A percentile compares a stretch with the other conserved stretches of the same genome.
Evolutionary conservation across 1,140 invertebrate genomes (phyloP).

Genomic region (Matsumurasca onukii): DNA sequence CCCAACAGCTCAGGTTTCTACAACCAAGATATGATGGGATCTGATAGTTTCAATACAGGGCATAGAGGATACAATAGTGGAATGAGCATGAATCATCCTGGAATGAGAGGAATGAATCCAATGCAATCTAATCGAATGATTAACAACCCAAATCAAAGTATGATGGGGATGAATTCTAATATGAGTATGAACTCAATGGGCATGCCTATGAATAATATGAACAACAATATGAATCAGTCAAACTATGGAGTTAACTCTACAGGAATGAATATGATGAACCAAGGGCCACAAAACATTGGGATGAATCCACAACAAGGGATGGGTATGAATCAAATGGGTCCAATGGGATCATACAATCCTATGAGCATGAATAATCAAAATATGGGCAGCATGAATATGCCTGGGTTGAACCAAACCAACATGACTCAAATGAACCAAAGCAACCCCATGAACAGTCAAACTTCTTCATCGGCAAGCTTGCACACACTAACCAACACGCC

Average conservation of each 20-base stretch:
- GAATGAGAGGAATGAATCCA: constrained; percentile 20
- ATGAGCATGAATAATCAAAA: constrained; percentile 12
- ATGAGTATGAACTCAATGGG: constrained; percentile 11
- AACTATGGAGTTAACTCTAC: constrained; percentile 3
- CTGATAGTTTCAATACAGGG: constrained; percentile 9
- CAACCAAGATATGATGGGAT: constrained; percentile 21
- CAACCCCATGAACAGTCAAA: neutral
- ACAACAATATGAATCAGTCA: neutral
- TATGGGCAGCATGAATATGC: neutral
- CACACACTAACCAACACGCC: constrained; percentile 1
- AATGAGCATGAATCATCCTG: constrained; percentile 22
- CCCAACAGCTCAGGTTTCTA: constrained; percentile 12
- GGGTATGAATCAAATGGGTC: constrained; percentile 11
- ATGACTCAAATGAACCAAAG: neutral
- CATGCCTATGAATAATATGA: constrained; percentile 14
- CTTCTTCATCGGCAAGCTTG: neutral
- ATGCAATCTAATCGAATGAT: constrained; percentile 6
- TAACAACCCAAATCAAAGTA: neutral
- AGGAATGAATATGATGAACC: constrained; percentile 4
- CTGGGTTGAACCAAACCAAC: neutral
- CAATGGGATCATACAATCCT: neutral
- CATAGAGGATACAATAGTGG: constrained; percentile 11
- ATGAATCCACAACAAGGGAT: constrained; percentile 15
- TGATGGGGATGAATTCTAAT: constrained; percentile 17
- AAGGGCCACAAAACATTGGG: neutral